Base-by-base conservation (phyloP, 1,140 invertebrate species). In the Pseudomyrmex sp. region DNA sequence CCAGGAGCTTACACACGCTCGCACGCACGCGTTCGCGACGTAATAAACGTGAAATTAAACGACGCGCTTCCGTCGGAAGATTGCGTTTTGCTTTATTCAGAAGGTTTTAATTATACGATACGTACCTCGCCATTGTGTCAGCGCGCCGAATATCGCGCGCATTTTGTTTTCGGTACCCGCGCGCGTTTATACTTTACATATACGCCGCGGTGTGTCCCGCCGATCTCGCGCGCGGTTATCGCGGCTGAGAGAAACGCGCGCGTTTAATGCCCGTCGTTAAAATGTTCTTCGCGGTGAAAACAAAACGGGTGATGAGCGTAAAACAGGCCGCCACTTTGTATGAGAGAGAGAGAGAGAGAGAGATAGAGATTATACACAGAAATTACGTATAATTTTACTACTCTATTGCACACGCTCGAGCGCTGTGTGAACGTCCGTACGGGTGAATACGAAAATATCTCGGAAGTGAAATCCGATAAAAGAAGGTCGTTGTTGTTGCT, bases 21-120 rank as follows among this genome's bases (percentile, higher is more conserved):
- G 54, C 63, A 50, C 54, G 74, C 58, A 63, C 76, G 74, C 84
- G 83, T 76, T 56, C 84, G 84, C 82, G 84, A 80, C 72, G 88
- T 88, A 89, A 89, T 88, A 87, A 89, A 89, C 87, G 85, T 88
- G 87, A 91, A 83, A 88, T 91, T 90, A 90, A 88, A 88, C 86
- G 84, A 87, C 87, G 86, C 69, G 83, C 75, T 62, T 84, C 84
- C 76, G 58, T 74, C 69, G 84, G 85, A 88, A 92, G 88, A 93
- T 93, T 93, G 92, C 91, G 89, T 92, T 62, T 91, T 92, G 91
- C 90, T 91, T 93, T 92, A 92, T 93, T 93, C 92, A 93, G 88
- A 88, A 92, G 91, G 85, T 93, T 93, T 93, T 93, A 92, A 92
- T 93, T 92, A 62, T 61, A 92, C 90, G 91, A 87, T 89, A 82